Evolutionary conservation across 2,797 vertebrate species (phyloP), one percentile per base, ranked within the genome.

Genomic region (Myotis planiceps): DNA sequence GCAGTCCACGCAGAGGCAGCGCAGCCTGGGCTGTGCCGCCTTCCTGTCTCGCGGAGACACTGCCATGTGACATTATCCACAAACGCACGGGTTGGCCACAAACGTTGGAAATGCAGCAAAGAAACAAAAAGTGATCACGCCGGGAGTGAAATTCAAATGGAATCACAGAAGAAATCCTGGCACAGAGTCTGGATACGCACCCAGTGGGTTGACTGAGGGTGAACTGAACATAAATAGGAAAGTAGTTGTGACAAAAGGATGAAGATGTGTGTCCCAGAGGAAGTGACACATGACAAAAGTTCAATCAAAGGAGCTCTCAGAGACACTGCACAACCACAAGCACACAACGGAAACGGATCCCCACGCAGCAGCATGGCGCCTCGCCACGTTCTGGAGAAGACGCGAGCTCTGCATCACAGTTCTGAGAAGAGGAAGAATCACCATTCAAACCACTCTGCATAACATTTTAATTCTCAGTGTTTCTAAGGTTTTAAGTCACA

Each of bases 401-500:
- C 1, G 1, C 1, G 47, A 51, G 45, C 21, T 85, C 72, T 58
- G 23, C 25, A 18, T 32, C 6, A 4, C 5, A 32, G 42, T 16
- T 10, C 18, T 2, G 19, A 53, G 19, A 88, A 42, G 19, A 37
- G 23, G 6, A 79, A 45, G 18, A 49, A 58, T 27, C 16, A 16
- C 51, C 34, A 9, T 42, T n/a, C 23, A 85, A 82, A 58, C 45
- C 18, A 51, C 16, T 82, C 63, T 82, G 84, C 6, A 9, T 68
- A 88, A 29, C 37, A 95, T 85, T 94, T 76, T 83, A 29, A 84
- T 89, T 80, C 21, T 86, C 19, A 75, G 9, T 55, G 49, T 89
- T 92, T 89, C 82, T 39, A 68, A 79, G 27, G 23, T 37, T 92
- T 93, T 74, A 72, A 93, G 42, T 47, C 76, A 58, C 49, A 90